A percentile compares a stretch with the other conserved stretches of the same genome.
Conservation (phyloP, 2,888 invertebrate species). For the Caenorhabditis sp. region DNA sequence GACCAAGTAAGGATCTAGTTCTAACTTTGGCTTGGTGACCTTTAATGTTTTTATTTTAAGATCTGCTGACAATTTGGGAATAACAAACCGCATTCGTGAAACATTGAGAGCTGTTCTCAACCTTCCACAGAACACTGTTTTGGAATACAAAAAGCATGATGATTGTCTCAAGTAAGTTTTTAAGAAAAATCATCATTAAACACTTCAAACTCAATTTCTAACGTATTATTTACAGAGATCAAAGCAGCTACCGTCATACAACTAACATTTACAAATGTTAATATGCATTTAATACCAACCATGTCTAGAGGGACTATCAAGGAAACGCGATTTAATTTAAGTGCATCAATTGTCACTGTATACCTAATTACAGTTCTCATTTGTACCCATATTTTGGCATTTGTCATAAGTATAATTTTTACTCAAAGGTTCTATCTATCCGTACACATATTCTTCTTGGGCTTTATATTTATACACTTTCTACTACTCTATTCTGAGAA, state of each 20-base stretch:
- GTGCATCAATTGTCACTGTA: no score
- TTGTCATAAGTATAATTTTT: not conserved
- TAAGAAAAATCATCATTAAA: no score
- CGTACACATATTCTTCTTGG: not conserved
- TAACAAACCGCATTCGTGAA: constrained; percentile 90
- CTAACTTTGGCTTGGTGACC: no score
- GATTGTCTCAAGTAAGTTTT: constrained; percentile 82
- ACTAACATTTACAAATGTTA: constrained; percentile 20
- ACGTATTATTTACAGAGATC: constrained; percentile 73
- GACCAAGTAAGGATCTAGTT: constrained; percentile 39
- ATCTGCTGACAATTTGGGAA: constrained; percentile 87
- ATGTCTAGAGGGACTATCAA: no score
- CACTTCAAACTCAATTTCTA: no score
- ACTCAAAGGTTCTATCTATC: not conserved
- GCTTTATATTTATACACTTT: not conserved
- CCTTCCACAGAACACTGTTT: constrained; percentile 87
- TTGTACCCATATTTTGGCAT: not conserved
- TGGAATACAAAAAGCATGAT: constrained; percentile 83
- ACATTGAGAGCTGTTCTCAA: constrained; percentile 92
- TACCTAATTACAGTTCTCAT: not conserved
- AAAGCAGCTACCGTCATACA: constrained; percentile 74
- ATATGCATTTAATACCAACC: not conserved
- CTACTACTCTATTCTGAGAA: not conserved
- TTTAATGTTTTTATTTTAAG: constrained; percentile 75
- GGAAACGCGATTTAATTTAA: no score